Evolutionary conservation across 2,888 invertebrate species (phyloP).

Genomic region (Chamaedrilus cognettii): DNA sequence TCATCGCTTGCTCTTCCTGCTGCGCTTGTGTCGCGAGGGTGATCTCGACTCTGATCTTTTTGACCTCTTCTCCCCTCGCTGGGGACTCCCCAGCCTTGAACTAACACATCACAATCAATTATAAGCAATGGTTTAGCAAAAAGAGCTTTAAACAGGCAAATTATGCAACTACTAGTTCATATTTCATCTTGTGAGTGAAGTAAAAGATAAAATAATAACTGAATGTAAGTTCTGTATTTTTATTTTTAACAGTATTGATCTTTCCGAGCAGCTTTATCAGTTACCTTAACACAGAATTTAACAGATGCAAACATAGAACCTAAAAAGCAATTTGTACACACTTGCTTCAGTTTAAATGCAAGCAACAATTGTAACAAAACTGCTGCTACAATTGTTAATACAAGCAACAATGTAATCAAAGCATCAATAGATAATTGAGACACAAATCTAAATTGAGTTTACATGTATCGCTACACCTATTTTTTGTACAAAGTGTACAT

Average conservation of each 20-base stretch:
- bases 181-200: neutral
- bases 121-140: neutral
- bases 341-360: no score
- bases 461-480: neutral
- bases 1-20: slow-evolving; percentile 42
- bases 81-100: slow-evolving; percentile 46
- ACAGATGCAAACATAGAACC: no score
- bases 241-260: no score
- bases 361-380: no score
- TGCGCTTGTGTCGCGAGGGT: slow-evolving; percentile 47
- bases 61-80: no score
- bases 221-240: neutral
- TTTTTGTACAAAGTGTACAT: neutral
- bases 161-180: neutral
- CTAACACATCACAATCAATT: slow-evolving; percentile 28
- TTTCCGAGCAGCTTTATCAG: no score
- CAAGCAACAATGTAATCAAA: no score
- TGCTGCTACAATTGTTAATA: no score
- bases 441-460: neutral
- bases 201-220: neutral
- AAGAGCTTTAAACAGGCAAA: neutral
- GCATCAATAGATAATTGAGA: neutral
- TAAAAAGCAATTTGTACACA: no score
- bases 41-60: slow-evolving; percentile 43
- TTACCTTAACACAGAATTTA: no score